phyloP scores from a whole-genome alignment of 2,113 vertebrate genomes.

The Ochotona princeps region DNA sequence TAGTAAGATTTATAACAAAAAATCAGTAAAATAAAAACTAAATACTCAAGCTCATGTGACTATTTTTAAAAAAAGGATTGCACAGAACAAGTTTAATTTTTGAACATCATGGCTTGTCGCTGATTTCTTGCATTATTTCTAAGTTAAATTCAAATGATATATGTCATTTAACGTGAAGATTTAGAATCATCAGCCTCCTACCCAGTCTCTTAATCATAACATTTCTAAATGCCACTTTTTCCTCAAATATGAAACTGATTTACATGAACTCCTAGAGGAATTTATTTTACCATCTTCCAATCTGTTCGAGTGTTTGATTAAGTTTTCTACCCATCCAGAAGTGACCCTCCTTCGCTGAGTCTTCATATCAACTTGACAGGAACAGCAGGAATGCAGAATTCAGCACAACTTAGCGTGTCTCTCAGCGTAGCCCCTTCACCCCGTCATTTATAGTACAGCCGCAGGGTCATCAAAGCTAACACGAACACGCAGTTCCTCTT shows the following conservation, averaged over 20 bases:
- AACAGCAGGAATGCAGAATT: rapidly evolving
- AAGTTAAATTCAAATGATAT: background rate
- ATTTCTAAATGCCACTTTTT: background rate
- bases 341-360: background rate
- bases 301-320: background rate
- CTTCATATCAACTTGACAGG: background rate
- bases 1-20: background rate
- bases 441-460: background rate
- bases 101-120: background rate
- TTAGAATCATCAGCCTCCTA: background rate
- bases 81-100: slow-evolving; percentile 16
- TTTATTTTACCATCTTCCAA: background rate
- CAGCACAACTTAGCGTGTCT: rapidly evolving
- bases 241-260: background rate
- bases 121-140: slow-evolving; percentile 24
- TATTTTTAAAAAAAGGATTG: background rate
- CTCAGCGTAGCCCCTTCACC: background rate
- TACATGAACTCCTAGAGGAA: background rate
- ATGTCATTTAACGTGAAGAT: background rate
- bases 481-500: background rate
- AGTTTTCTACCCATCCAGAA: background rate
- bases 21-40: background rate
- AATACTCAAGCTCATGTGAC: background rate
- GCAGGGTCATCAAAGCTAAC: background rate
- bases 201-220: background rate